A percentile compares a stretch with the other conserved stretches of the same genome.
Evolutionary conservation across 2,113 vertebrate genomes (phyloP).

Genomic region (Cavia aperea): DNA sequence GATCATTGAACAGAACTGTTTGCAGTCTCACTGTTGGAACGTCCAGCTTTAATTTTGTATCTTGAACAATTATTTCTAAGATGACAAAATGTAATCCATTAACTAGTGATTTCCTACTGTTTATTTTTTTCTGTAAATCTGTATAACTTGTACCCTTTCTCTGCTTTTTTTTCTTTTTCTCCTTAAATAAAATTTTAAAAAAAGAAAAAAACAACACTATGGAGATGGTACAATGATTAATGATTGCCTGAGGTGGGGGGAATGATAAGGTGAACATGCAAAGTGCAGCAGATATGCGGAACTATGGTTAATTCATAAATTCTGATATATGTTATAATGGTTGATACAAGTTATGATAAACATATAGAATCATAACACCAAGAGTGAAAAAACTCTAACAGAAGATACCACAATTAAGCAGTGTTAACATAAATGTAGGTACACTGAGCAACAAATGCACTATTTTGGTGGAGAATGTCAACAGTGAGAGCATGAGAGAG

Average conservation of each 20-base stretch:
- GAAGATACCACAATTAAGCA: too few relatives aligned
- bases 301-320: neutral
- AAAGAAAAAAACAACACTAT: neutral
- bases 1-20: too few relatives aligned
- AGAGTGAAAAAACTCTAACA: neutral
- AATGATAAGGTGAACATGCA: neutral
- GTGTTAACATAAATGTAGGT: neutral
- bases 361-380: neutral
- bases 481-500: neutral
- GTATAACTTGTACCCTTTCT: too few relatives aligned
- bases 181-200: too few relatives aligned
- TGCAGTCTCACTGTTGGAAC: too few relatives aligned
- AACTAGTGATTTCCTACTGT: too few relatives aligned
- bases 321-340: neutral
- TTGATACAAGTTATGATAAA: neutral
- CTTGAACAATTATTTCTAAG: too few relatives aligned
- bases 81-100: too few relatives aligned
- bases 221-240: neutral
- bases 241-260: neutral
- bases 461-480: fast-evolving
- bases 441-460: neutral
- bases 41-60: too few relatives aligned
- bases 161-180: too few relatives aligned
- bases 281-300: neutral
- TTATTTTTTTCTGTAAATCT: too few relatives aligned